These are phyloP conservation scores for Sinocyclocheilus anshuiensis DNA, from an alignment of 2,113 vertebrate genomes.

Conservation along the genomic window DNA sequence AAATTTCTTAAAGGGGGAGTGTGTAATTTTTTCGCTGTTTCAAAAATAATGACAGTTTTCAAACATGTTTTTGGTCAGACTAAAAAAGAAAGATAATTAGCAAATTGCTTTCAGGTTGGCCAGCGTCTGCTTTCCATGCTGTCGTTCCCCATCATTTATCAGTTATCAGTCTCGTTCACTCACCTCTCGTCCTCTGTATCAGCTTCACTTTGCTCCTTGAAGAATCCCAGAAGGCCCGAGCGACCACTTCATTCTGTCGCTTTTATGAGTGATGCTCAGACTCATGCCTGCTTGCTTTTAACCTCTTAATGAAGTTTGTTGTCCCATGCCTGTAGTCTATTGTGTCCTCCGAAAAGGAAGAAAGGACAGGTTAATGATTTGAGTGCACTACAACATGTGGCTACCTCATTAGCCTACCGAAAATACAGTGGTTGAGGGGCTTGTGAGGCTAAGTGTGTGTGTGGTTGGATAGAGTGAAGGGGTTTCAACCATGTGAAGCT, in stretches of 20 bases:
- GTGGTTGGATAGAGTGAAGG: neutral
- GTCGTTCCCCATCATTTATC: neutral
- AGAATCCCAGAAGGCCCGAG: conserved; percentile 39
- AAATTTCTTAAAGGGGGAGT: neutral
- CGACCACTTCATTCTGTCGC: conserved; percentile 50
- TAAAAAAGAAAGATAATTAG: neutral
- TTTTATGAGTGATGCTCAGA: conserved; percentile 46
- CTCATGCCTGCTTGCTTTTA: conserved; percentile 52
- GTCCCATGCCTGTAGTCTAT: conserved; percentile 61
- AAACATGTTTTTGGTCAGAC: neutral
- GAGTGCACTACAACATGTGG: conserved; percentile 61
- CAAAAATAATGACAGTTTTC: neutral
- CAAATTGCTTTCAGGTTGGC: neutral
- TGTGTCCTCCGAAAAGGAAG: conserved; percentile 56
- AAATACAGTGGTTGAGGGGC: conserved; percentile 50
- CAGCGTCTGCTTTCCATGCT: neutral
- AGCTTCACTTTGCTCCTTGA: conserved; percentile 26
- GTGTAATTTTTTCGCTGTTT: neutral
- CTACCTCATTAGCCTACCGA: conserved; percentile 65
- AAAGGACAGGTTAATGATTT: conserved; percentile 66
- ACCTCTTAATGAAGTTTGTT: conserved; percentile 68
- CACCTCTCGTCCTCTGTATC: conserved; percentile 13
- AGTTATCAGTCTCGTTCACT: conserved; percentile 22
- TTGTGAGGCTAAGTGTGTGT: neutral
- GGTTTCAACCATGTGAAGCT: conserved; percentile 62